Conservation (phyloP, 2,888 invertebrate genomes). For the Melanargia galathea region DNA sequence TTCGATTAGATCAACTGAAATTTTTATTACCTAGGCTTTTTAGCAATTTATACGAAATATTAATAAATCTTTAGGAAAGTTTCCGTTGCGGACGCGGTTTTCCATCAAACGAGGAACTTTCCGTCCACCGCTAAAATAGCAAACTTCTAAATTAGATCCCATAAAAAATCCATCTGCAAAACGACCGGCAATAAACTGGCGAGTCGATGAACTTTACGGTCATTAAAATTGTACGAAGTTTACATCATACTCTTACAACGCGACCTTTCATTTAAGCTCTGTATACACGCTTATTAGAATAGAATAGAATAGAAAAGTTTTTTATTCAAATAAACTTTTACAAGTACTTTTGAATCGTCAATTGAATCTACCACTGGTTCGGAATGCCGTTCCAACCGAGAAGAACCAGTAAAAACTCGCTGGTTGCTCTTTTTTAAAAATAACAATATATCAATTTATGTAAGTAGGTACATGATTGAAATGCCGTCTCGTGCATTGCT, state of each 20-base stretch:
- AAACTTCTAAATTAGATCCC: slow-evolving; percentile 24
- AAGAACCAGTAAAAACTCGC: too few species aligned
- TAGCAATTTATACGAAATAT: slow-evolving; percentile 4
- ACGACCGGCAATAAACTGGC: slow-evolving; percentile 21
- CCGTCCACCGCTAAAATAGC: slow-evolving; percentile 16
- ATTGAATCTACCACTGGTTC: too few species aligned
- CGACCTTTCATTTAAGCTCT: slow-evolving; percentile 13
- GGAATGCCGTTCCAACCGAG: too few species aligned
- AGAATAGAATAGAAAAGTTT: too few species aligned
- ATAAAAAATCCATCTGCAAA: slow-evolving; percentile 26
- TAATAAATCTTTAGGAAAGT: slow-evolving; percentile 12
- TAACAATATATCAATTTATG: too few species aligned
- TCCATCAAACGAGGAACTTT: slow-evolving; percentile 15
- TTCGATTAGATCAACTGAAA: not conserved
- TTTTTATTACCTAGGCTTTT: slow-evolving; percentile 3
- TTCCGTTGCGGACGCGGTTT: slow-evolving; percentile 8
- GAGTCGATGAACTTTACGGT: slow-evolving; percentile 28
- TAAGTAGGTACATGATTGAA: too few species aligned
- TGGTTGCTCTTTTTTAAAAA: too few species aligned
- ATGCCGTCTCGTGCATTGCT: too few species aligned
- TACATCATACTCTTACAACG: slow-evolving; percentile 19
- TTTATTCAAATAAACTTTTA: too few species aligned
- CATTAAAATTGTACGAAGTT: slow-evolving; percentile 24
- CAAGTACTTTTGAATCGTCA: too few species aligned
- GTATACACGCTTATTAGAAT: slow-evolving; percentile 4